phyloP scores from a whole-genome alignment of 2,888 invertebrate species.

The Minunthozetes semirufus region DNA sequence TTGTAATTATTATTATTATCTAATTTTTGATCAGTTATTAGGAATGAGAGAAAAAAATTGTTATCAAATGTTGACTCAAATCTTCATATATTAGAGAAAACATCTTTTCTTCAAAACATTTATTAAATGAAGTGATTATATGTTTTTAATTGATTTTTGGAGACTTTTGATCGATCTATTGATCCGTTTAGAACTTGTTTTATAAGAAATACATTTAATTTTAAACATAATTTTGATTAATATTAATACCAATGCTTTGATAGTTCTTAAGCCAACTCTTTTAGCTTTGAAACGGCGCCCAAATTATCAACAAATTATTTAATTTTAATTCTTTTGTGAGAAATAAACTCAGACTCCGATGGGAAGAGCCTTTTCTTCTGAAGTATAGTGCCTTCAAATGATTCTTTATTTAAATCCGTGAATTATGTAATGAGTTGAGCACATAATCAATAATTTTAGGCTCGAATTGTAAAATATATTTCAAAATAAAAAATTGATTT shows the following conservation, averaged over 20 bases:
- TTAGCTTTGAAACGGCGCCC: background rate
- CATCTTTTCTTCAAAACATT: background rate
- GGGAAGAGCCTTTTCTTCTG: no score
- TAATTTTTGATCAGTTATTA: background rate
- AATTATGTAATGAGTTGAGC: background rate
- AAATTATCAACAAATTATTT: background rate
- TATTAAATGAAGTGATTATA: slow-evolving; percentile 5
- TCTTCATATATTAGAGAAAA: slow-evolving; percentile 1
- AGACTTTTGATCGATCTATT: slow-evolving; percentile 19
- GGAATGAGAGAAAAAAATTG: background rate
- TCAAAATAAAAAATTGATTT: background rate
- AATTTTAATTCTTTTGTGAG: background rate
- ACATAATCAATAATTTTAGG: background rate
- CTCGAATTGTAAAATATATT: slow-evolving; percentile 14
- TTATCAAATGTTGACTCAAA: background rate
- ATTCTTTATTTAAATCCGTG: background rate
- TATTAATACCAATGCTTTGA: background rate
- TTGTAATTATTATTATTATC: slow-evolving; percentile 9
- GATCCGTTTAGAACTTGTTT: slow-evolving; percentile 4
- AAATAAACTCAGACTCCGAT: no score
- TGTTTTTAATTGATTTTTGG: background rate
- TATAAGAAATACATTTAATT: background rate
- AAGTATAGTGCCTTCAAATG: background rate
- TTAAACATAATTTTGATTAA: background rate
- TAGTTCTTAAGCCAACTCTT: background rate